Base-by-base conservation (phyloP, 2,797 vertebrate species). In the Coccyzus lansbergi region DNA sequence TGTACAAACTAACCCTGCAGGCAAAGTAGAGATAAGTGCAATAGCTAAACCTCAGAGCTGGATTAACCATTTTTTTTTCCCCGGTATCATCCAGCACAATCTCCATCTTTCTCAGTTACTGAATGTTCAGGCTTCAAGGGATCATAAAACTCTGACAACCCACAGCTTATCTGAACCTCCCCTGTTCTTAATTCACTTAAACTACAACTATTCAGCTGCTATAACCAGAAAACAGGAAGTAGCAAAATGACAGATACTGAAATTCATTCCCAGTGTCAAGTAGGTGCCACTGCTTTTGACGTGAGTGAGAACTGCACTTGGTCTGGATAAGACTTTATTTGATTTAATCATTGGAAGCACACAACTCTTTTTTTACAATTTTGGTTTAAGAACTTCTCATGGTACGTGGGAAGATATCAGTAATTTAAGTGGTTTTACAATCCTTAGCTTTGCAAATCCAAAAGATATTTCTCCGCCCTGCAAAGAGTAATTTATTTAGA, bases 1-100 rank as follows among this genome's bases (percentile, higher is more conserved):
- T 60, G 48, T 77, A 84, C 17, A 36, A 22, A 56, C 38, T 69
- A 83, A 83, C 51, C 58, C 38, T 2, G 4, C 15, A 69, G 80
- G 74, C 55, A 72, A 83, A 44, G 24, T 15, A 88, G 44, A 92
- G 79, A 63, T 84, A 92, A 90, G 33, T 40, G 67, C 74, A 74
- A 52, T 2, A 82, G 72, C 65, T 80, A 40, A 80, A n/a, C 31
- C 86, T 75, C 55, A 78, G 85, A 90, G 59, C 28, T 42, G 79
- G 56, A 65, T 86, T 86, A 86, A 82, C 26, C 6, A 34, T 81
- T 83, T 77, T 55, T 34, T n/a, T n/a, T 40, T 20, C 40, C 17
- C 40, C 40, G 46, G 28, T 71, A 90, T 85, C 64, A 71, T 78
- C n/a, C 36, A 79, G 38, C 19, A 64, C 36, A 56, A 88, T 92